Evolutionary conservation across 2,888 invertebrate species (phyloP).

Genomic region (Melieria picta): DNA sequence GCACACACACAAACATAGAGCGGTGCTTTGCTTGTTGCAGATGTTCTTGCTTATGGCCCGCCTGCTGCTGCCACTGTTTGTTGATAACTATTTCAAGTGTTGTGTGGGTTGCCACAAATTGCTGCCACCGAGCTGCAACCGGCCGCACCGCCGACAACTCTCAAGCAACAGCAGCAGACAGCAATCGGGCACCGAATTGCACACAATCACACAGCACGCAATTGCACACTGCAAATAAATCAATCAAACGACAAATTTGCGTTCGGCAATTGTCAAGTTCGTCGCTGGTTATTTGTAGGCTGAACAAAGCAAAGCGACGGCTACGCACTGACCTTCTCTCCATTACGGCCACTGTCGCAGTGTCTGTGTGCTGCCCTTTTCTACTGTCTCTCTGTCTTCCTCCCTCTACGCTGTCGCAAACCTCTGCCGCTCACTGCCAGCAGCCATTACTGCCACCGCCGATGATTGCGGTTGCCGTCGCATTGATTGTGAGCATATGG

Average conservation of each 20-base stretch:
- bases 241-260: slow-evolving; percentile 60
- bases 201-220: not conserved
- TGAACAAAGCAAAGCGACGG: too few species aligned
- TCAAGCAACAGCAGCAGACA: not conserved
- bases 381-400: not conserved
- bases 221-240: slow-evolving; percentile 48
- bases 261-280: slow-evolving; percentile 54
- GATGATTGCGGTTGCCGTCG: slow-evolving; percentile 30
- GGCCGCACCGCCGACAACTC: not conserved
- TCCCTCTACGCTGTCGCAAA: not conserved
- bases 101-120: too few species aligned
- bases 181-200: too few species aligned
- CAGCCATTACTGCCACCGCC: not conserved
- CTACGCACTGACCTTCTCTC: not conserved
- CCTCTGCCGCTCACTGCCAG: not conserved
- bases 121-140: too few species aligned
- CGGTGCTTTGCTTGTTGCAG: too few species aligned
- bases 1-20: too few species aligned
- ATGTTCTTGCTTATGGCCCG: too few species aligned
- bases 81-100: too few species aligned
- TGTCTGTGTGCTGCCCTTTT: not conserved
- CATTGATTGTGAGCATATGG: slow-evolving; percentile 24
- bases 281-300: slow-evolving; percentile 8
- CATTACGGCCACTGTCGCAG: not conserved
- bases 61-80: too few species aligned